Evolutionary conservation across 2,113 vertebrate species (phyloP).

Genomic region (Coturnix japonica): DNA sequence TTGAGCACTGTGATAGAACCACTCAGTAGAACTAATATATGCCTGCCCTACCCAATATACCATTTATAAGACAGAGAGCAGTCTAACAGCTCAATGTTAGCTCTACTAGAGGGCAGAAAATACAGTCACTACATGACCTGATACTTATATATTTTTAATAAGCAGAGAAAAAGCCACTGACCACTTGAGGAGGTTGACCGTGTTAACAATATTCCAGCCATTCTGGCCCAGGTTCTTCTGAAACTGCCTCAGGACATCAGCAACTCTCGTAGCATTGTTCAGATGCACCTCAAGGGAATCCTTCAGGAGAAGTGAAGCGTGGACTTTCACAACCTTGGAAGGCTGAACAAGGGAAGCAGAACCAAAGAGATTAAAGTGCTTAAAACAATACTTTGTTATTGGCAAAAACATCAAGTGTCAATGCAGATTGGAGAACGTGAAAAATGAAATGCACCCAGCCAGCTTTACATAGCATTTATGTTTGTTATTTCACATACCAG

Average conservation of each 20-base stretch:
- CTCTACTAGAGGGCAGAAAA: not conserved
- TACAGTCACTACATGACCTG: not conserved
- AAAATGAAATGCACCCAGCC: not conserved
- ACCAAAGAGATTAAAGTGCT: not conserved
- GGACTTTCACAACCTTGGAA: conserved; percentile 83
- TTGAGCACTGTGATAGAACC: not conserved
- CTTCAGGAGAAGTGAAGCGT: conserved; percentile 76
- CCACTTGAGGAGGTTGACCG: conserved; percentile 71
- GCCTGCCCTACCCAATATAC: not conserved
- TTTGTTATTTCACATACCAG: not conserved
- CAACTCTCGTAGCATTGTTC: conserved; percentile 77
- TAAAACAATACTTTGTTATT: not conserved
- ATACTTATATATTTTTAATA: not conserved
- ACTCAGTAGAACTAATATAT: not conserved
- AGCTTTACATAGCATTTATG: not conserved
- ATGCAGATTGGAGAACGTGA: not conserved
- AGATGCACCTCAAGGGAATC: conserved; percentile 82
- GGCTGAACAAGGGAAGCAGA: conserved; percentile 58
- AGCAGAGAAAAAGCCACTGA: conserved; percentile 56
- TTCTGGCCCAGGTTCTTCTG: conserved; percentile 75
- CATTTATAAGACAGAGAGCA: not conserved
- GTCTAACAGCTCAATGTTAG: not conserved
- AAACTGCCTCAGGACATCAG: conserved; percentile 84
- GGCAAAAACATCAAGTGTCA: not conserved
- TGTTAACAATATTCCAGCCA: conserved; percentile 72